Evolutionary conservation across 2,113 vertebrate species (phyloP).

Genomic region (Osmerus mordax): DNA sequence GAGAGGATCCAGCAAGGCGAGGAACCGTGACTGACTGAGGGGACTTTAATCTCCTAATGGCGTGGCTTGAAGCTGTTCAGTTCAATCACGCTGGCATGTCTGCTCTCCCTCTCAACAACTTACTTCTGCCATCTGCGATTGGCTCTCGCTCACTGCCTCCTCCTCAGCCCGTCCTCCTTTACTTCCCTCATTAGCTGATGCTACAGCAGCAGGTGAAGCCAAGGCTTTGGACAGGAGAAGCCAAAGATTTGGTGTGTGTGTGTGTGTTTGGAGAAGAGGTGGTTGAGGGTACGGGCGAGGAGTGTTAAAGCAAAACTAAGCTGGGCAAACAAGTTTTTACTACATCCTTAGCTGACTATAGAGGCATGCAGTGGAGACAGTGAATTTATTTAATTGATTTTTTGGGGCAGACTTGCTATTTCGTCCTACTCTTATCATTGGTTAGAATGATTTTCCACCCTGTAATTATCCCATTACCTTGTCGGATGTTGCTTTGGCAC

Average conservation of each 20-base stretch:
- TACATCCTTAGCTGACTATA: too few species aligned
- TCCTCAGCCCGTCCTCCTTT: conserved; percentile 27
- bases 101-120: conserved; percentile 39
- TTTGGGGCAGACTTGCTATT: neutral
- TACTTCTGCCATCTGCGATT: conserved; percentile 18
- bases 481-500: neutral
- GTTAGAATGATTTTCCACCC: neutral
- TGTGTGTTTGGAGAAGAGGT: neutral
- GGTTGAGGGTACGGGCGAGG: neutral
- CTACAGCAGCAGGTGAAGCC: conserved; percentile 39
- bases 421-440: neutral
- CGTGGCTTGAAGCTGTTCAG: conserved; percentile 43
- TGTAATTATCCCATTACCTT: neutral
- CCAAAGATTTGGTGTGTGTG: neutral
- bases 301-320: conserved; percentile 1
- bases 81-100: conserved; percentile 29
- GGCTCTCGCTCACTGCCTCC: neutral
- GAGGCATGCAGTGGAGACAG: neutral
- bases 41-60: conserved; percentile 54
- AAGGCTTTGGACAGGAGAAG: conserved; percentile 40
- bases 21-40: conserved; percentile 12
- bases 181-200: conserved; percentile 48
- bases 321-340: neutral
- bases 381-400: neutral
- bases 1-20: conserved; percentile 18